Conservation (phyloP, 2,797 vertebrate species). For the Brachyrhaphis roseni region DNA sequence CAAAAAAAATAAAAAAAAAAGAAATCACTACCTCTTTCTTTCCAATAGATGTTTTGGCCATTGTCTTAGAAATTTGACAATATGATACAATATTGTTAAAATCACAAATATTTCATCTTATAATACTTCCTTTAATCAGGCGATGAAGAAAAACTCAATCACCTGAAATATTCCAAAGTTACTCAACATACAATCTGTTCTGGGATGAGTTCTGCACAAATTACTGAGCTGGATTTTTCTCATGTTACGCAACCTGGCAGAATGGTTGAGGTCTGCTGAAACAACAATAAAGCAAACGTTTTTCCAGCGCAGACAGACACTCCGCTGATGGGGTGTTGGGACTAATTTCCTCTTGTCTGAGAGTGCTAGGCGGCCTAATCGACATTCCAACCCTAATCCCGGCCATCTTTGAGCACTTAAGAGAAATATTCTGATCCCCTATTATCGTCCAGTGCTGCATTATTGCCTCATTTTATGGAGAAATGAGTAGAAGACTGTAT, state of each 20-base stretch:
- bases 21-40: no score
- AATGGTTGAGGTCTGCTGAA: conserved; percentile 67
- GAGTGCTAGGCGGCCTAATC: conserved; percentile 66
- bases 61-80: no score
- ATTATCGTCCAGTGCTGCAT: conserved; percentile 60
- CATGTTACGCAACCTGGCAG: conserved; percentile 58
- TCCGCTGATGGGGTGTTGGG: conserved; percentile 67
- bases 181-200: conserved; percentile 17
- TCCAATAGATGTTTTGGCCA: no score
- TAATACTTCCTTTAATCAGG: not conserved
- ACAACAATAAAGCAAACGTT: conserved; percentile 69
- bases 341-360: conserved; percentile 73
- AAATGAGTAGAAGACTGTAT: conserved; percentile 37
- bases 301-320: conserved; percentile 69
- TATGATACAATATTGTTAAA: not conserved
- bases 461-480: conserved; percentile 43
- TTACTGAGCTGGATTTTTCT: conserved; percentile 40
- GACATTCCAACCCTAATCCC: conserved; percentile 72
- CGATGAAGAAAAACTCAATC: not conserved
- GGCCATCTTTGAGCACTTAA: conserved; percentile 65
- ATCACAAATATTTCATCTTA: not conserved
- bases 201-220: conserved; percentile 37
- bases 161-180: conserved; percentile 10
- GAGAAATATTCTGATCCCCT: conserved; percentile 63
- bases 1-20: no score